These are phyloP conservation scores for Mellilla xanthometata DNA, from an alignment of 2,888 invertebrate species.

Conservation along the genomic window DNA sequence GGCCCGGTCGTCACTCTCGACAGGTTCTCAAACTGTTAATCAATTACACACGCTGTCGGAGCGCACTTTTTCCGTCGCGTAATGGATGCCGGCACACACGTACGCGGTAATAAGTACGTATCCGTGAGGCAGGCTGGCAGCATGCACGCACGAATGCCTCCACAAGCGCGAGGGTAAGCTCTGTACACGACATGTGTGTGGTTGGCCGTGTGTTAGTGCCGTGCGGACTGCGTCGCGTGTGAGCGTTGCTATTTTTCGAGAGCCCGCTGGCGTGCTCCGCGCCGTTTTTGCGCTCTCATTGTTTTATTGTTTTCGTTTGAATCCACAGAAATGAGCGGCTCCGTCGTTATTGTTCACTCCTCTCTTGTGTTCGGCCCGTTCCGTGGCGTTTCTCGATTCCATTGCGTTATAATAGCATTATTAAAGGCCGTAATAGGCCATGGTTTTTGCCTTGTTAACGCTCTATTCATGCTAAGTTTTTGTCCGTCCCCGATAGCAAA, in stretches of 20 bases:
- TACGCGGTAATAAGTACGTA: constrained; percentile 56
- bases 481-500: constrained; percentile 40
- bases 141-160: constrained; percentile 73
- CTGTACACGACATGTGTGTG: constrained; percentile 39
- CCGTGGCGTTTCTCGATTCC: constrained; percentile 48
- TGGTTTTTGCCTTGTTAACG: constrained; percentile 59
- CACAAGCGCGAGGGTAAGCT: constrained; percentile 58
- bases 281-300: constrained; percentile 69
- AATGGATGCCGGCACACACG: constrained; percentile 68
- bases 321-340: constrained; percentile 66
- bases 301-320: constrained; percentile 71
- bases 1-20: constrained; percentile 45
- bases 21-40: constrained; percentile 72
- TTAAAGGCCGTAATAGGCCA: constrained; percentile 51
- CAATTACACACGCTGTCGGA: constrained; percentile 75
- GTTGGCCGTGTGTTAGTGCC: constrained; percentile 10
- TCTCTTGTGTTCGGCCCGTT: constrained; percentile 48
- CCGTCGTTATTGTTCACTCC: constrained; percentile 65
- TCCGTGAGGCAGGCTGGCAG: constrained; percentile 38
- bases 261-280: constrained; percentile 64
- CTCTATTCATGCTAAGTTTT: constrained; percentile 53
- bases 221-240: constrained; percentile 50
- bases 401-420: constrained; percentile 54
- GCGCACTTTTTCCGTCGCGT: constrained; percentile 70
- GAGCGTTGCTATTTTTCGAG: constrained; percentile 66